Conservation (phyloP, 2,797 vertebrate species). For the Amazona finschi region DNA sequence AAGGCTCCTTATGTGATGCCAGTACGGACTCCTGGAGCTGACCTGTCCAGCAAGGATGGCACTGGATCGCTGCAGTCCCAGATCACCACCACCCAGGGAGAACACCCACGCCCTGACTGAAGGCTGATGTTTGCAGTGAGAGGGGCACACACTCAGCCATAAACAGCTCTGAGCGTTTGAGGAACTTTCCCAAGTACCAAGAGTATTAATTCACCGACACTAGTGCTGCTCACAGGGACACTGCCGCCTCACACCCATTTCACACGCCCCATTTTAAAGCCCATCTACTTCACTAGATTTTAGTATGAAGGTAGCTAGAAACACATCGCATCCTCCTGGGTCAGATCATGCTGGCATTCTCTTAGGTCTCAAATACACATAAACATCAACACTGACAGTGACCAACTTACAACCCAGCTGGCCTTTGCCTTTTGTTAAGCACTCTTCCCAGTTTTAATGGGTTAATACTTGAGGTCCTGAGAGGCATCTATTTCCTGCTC, state of each 20-base stretch:
- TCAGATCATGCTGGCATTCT: background rate
- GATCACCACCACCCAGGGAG: background rate
- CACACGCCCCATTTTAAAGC: background rate
- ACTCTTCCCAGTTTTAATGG: background rate
- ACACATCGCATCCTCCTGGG: background rate
- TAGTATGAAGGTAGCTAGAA: background rate
- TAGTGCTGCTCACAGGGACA: background rate
- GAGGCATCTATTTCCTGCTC: background rate
- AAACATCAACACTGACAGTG: background rate
- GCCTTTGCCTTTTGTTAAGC: background rate
- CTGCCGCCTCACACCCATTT: fast-evolving
- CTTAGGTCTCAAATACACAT: background rate
- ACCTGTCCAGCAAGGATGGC: background rate
- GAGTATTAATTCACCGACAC: background rate
- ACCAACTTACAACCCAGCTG: background rate
- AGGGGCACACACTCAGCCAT: background rate
- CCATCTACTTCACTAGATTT: background rate
- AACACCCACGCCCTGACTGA: background rate
- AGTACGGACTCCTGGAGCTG: background rate
- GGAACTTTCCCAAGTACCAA: background rate
- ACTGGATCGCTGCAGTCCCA: background rate
- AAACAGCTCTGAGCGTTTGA: background rate
- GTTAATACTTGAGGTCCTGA: background rate
- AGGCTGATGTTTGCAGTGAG: background rate
- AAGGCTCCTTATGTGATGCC: background rate